phyloP scores from a whole-genome alignment of 2,797 vertebrate species.

The Synanceia verrucosa region DNA sequence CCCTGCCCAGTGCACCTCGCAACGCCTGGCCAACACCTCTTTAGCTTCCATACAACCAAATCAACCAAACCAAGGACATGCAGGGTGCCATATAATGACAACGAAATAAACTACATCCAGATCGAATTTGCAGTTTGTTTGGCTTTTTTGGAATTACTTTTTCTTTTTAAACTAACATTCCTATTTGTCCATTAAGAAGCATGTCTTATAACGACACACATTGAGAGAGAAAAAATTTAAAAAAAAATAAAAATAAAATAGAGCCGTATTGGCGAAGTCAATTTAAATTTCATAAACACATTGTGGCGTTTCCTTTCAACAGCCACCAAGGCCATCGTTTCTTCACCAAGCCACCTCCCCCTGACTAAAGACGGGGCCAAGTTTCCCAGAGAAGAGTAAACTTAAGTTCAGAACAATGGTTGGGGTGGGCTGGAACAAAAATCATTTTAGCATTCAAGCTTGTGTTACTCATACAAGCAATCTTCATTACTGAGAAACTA shows the following conservation, averaged over 20 bases:
- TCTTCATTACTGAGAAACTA: constrained; percentile 79
- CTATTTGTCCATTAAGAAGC: constrained; percentile 76
- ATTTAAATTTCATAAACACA: constrained; percentile 68
- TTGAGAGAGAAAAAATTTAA: constrained; percentile 57
- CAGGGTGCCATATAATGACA: constrained; percentile 71
- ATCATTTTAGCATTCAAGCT: constrained; percentile 69
- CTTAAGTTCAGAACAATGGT: constrained; percentile 66
- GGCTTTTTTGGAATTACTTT: constrained; percentile 34
- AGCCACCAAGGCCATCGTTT: constrained; percentile 65
- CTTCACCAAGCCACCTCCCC: constrained; percentile 54
- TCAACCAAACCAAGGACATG: constrained; percentile 57
- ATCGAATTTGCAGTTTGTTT: constrained; percentile 63
- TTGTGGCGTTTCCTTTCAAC: constrained; percentile 60
- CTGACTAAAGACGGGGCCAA: constrained; percentile 59
- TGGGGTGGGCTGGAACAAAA: constrained; percentile 54
- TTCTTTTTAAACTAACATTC: constrained; percentile 73
- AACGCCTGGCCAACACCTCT: constrained; percentile 53
- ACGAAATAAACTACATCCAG: constrained; percentile 66
- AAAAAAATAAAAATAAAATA: too few relatives aligned
- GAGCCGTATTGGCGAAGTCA: constrained; percentile 63
- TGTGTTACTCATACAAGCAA: constrained; percentile 70
- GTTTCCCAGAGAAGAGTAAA: constrained; percentile 72
- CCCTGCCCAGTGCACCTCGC: constrained; percentile 72
- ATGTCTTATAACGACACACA: constrained; percentile 83
- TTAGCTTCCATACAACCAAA: constrained; percentile 48